Conservation (phyloP, 2,888 invertebrate genomes). For the Eilema depressum region DNA sequence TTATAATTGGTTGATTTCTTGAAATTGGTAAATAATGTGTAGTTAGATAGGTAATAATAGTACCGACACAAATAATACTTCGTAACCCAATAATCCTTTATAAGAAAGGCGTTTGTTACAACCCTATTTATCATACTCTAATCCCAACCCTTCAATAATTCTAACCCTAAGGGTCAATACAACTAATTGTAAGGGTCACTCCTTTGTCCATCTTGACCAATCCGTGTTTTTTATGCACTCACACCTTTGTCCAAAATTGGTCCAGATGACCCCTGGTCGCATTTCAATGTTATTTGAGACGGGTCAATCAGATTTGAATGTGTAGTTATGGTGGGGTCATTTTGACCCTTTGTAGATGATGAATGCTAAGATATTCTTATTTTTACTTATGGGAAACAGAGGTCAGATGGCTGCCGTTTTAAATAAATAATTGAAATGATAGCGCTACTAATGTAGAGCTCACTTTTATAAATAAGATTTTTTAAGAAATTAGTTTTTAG, state of each 20-base stretch:
- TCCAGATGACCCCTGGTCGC: constrained; percentile 81
- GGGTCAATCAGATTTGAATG: constrained; percentile 71
- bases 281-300: constrained; percentile 68
- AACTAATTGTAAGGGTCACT: constrained; percentile 73
- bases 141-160: constrained; percentile 65
- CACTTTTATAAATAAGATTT: not conserved
- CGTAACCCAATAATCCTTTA: constrained; percentile 42
- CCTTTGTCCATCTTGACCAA: constrained; percentile 74
- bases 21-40: not conserved
- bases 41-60: constrained; percentile 2
- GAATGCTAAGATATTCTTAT: constrained; percentile 19
- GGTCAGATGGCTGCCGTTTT: constrained; percentile 15
- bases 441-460: not conserved
- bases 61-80: constrained; percentile 19
- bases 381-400: constrained; percentile 23
- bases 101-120: constrained; percentile 34
- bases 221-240: constrained; percentile 70
- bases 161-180: constrained; percentile 67
- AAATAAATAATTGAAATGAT: constrained; percentile 14
- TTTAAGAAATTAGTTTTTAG: too few relatives aligned
- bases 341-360: constrained; percentile 45
- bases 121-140: constrained; percentile 61
- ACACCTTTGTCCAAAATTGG: constrained; percentile 74
- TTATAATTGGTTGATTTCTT: too few relatives aligned
- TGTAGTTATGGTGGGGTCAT: constrained; percentile 58